phyloP scores from a whole-genome alignment of 1,140 invertebrate species.

The fruit fly (Drosophila melanogaster) region Release_6_plus_ISO1_MT NC_004354.4:12640001-12640500 shows the following conservation, averaged over 20 bases:
- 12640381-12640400: slow-evolving; percentile 14
- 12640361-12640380: slow-evolving; percentile 7
- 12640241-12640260: slow-evolving; percentile 2
- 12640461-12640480: slow-evolving; percentile 6
- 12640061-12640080: slow-evolving; percentile 60
- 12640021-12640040: slow-evolving; percentile 11
- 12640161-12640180: slow-evolving; percentile 13
- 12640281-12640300: slow-evolving; percentile 20
- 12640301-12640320: slow-evolving; percentile 10
- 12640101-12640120: slow-evolving; percentile 45
- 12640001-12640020: neutral
- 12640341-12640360: neutral
- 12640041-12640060: slow-evolving; percentile 57
- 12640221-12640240: neutral
- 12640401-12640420: slow-evolving; percentile 16
- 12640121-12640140: slow-evolving; percentile 11
- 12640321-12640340: slow-evolving; percentile 12
- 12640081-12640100: slow-evolving; percentile 46
- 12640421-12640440: slow-evolving; percentile 1
- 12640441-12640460: neutral
- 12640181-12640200: neutral
- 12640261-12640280: slow-evolving; percentile 11
- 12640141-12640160: slow-evolving; percentile 17
- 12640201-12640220: neutral
- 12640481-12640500: slow-evolving; percentile 1